Evolutionary conservation across 1,140 invertebrate species (phyloP).

Genomic region (Pachypsylla venusta): DNA sequence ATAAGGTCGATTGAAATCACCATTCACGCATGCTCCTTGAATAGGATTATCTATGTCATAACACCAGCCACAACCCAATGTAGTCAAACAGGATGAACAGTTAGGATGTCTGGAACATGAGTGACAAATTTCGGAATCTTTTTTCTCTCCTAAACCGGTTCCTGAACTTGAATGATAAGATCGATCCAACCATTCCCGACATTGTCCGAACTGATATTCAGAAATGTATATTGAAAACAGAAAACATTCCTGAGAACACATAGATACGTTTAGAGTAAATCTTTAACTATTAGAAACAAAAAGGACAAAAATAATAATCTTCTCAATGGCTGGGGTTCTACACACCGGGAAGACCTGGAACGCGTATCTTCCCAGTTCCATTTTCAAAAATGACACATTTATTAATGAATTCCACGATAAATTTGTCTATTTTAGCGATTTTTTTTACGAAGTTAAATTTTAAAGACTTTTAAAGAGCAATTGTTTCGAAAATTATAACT

Average conservation of each 20-base stretch:
- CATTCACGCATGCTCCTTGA: constrained; percentile 58
- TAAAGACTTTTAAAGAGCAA: too few relatives aligned
- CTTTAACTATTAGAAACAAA: too few relatives aligned
- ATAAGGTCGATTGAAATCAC: constrained; percentile 58
- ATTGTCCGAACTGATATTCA: constrained; percentile 82
- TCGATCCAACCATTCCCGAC: constrained; percentile 82
- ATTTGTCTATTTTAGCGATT: too few relatives aligned
- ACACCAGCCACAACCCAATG: constrained; percentile 87
- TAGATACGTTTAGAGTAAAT: background rate
- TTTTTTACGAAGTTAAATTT: too few relatives aligned
- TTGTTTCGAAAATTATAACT: too few relatives aligned
- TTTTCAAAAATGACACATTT: too few relatives aligned
- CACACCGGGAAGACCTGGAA: too few relatives aligned
- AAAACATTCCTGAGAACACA: constrained; percentile 53
- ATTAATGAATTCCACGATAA: too few relatives aligned
- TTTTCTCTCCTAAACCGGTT: constrained; percentile 32
- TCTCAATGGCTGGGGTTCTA: too few relatives aligned
- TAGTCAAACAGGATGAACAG: constrained; percentile 63
- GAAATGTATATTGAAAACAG: constrained; percentile 89
- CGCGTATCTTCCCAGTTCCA: too few relatives aligned
- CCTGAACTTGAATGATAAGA: constrained; percentile 31
- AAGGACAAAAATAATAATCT: too few relatives aligned
- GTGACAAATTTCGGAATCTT: constrained; percentile 43
- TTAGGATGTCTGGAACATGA: constrained; percentile 59
- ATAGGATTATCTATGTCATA: constrained; percentile 75